Base-by-base conservation (phyloP, 2,797 vertebrate genomes). In the Poecilia picta region DNA sequence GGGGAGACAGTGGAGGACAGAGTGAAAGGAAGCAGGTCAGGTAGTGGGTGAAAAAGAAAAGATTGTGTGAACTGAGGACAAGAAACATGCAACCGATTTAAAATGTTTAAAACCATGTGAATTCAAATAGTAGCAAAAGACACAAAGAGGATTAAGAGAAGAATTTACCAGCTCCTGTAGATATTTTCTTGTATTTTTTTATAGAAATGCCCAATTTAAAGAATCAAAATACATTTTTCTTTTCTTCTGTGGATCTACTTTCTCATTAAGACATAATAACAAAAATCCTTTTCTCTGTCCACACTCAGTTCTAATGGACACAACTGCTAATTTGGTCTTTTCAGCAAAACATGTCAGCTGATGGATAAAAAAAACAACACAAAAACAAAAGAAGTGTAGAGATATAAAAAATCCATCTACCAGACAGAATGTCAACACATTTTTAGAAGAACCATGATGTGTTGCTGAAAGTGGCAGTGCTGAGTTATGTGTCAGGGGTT, bases 41-140 rank as follows among this genome's bases (percentile, higher is more conserved):
- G 80, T 41, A 33, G 86, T 85, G 84, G 79, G 87, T 84, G 87
- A 89, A 80, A 36, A 79, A 85, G 75, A 55, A 74, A 72, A 41
- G 51, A 88, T 80, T 39, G 47, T 2, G 73, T 72, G 66, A 70
- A 51, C 59, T 55, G 78, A 33, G 83, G 64, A 87, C 68, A 31
- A 77, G 76, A 73, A 76, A 78, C 81, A 81, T 49, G 23, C 45
- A 77, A 59, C 80, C 77, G 80, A 79, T 76, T 45, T 79, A 72
- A 80, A 79, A 55, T 71, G 76, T 64, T 39, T 4, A 12, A 68
- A 31, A n/a, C 41, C 2, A 6, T 15, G 6, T 8, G 25, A 76
- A 68, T 28, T 64, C 31, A 62, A 46, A 33, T 11, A 18, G 28
- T 12, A 7, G 5, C 49, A 23, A 36, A 41, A 68, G 36, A 68